phyloP scores from a whole-genome alignment of 2,797 vertebrate genomes.

The Ataeniobius toweri region DNA sequence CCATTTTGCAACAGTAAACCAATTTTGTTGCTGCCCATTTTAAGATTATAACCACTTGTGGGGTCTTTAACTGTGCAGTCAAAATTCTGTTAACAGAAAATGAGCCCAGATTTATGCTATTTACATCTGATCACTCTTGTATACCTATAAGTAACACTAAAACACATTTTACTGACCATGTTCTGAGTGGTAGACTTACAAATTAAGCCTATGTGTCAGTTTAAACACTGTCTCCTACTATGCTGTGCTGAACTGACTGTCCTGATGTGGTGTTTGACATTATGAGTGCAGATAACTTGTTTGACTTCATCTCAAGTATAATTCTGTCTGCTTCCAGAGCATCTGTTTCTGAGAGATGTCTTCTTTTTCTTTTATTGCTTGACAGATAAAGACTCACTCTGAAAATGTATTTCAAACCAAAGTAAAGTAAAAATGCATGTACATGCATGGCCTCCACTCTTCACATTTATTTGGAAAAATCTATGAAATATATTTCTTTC shows the following conservation, averaged over 20 bases:
- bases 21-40: slow-evolving; percentile 2
- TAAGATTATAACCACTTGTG: neutral
- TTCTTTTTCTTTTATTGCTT: neutral
- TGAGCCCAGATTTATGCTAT: neutral
- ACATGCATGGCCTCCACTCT: too few relatives aligned
- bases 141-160: neutral
- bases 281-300: neutral
- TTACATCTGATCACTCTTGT: neutral
- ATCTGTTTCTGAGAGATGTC: neutral
- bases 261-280: neutral
- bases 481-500: too few relatives aligned
- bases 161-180: neutral
- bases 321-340: neutral
- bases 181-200: neutral
- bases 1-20: neutral
- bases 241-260: neutral
- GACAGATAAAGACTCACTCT: neutral
- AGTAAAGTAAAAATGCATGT: neutral
- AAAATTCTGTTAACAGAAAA: slow-evolving; percentile 7
- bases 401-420: neutral
- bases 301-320: neutral
- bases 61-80: neutral
- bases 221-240: neutral
- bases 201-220: neutral
- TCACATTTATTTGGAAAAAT: too few relatives aligned